Conservation (phyloP, 1,140 invertebrate genomes). For the Ceratitis capitata region DNA sequence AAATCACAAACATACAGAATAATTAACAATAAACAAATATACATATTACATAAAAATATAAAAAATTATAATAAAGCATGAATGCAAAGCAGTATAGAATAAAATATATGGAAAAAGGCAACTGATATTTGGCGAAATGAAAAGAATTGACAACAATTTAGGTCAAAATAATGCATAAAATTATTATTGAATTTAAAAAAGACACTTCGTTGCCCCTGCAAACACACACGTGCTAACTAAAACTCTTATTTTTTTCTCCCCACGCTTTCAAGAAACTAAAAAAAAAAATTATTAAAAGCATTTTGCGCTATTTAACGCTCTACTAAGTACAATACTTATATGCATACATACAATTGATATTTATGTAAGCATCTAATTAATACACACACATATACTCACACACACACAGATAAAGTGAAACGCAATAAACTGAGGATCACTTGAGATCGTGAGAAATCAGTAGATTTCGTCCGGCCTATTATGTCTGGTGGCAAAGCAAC, state of each 20-base stretch:
- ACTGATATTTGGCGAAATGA: conserved; percentile 13
- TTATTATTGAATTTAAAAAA: too few species aligned
- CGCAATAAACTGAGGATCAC: not conserved
- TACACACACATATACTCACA: conserved; percentile 7
- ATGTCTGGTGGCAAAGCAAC: not conserved
- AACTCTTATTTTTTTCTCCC: not conserved
- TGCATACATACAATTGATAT: not conserved
- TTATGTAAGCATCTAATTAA: not conserved
- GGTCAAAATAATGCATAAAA: not conserved
- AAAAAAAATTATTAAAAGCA: not conserved
- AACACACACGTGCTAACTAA: not conserved
- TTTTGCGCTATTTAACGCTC: not conserved
- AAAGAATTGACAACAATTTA: not conserved
- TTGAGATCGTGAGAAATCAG: too few species aligned
- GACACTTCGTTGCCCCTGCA: not conserved
- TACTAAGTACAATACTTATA: not conserved
- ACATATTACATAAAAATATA: too few species aligned
- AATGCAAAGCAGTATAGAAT: not conserved
- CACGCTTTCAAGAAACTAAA: not conserved
- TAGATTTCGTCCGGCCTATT: not conserved
- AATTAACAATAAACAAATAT: not conserved
- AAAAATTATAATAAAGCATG: not conserved
- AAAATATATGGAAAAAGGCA: not conserved
- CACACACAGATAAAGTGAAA: not conserved
- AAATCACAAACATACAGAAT: not conserved